Base-by-base conservation (phyloP, 2,797 vertebrate species). In the Myotis planiceps region DNA sequence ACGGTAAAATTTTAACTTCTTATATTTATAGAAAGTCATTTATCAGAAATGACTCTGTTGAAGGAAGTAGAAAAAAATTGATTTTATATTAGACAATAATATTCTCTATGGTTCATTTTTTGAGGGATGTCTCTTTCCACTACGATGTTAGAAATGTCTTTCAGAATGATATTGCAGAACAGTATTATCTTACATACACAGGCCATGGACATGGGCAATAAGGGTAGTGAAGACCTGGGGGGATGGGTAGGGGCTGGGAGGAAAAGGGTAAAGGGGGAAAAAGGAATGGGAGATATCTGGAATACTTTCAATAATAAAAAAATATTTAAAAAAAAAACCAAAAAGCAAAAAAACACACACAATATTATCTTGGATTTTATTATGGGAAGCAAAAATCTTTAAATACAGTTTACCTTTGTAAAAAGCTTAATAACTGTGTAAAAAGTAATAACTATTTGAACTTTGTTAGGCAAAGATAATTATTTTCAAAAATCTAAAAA, bases 281-380 rank as follows among this genome's bases (percentile, higher is more conserved):
- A 29, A 27, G 58, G 27, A 14, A 14, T 15, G 58, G 27, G 27
- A 60, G 58, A 60, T 60, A 60, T 60, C 58, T 14, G 27, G 29
- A 60, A 60, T 60, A 60, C 12, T 13, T 29, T 29, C 25, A 60
- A 60, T 29, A 60, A 60, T 27, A 27, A 60, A 60, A 58, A 29
- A 13, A 29, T 58, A 58, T 25, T 60, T 2, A 1, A 14, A 29
- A 60, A 7, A 7, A 51, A 19, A 51, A 19, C 53, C 53, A 55
- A 55, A 60, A 60, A 60, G 58, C 27, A 29, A 60, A 60, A 60
- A 29, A 13, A 60, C 25, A 55, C 23, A 58, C 55, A 82, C 5
- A 87, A 9, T 34, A 95, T 25, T 47, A 75, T 29, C 65, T 89
- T 94, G 12, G 9, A 96, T 68, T 96, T 91, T 95, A 83, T 29